phyloP scores from a whole-genome alignment of 2,797 vertebrate genomes.

The Anguilla obscura region DNA sequence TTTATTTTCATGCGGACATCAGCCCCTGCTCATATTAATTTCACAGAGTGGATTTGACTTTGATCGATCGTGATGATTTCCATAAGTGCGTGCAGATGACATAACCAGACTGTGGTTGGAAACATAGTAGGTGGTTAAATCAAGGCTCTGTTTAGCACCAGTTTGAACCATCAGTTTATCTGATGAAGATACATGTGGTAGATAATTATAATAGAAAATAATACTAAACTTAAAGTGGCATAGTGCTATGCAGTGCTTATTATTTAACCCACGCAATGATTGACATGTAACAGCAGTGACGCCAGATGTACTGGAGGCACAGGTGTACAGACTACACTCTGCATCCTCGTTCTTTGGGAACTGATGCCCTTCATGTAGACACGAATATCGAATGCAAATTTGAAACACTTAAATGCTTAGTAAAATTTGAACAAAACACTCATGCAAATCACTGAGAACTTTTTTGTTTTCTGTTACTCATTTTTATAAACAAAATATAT shows the following conservation, averaged over 20 bases:
- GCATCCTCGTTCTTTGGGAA: background rate
- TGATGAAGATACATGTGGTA: background rate
- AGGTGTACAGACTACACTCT: background rate
- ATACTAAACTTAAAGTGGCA: too few relatives aligned
- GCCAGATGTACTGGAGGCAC: background rate
- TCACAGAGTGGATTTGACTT: conserved; percentile 22
- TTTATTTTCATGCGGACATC: conserved; percentile 60
- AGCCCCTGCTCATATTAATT: conserved; percentile 48
- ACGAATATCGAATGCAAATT: too few relatives aligned
- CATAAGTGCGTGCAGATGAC: conserved; percentile 48
- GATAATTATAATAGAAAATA: background rate
- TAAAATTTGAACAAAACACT: too few relatives aligned
- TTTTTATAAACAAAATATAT: too few relatives aligned
- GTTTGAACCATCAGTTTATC: background rate
- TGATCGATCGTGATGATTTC: conserved; percentile 44
- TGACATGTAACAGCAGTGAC: too few relatives aligned
- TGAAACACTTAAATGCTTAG: too few relatives aligned
- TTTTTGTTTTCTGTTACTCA: too few relatives aligned
- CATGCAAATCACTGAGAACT: too few relatives aligned
- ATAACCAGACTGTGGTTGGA: background rate
- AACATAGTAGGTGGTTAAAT: background rate
- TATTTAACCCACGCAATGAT: too few relatives aligned
- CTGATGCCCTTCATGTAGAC: too few relatives aligned
- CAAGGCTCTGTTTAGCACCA: background rate
- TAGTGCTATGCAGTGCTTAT: background rate